Conservation (phyloP, 2,797 vertebrate species). For the Gallinago solitaria region DNA sequence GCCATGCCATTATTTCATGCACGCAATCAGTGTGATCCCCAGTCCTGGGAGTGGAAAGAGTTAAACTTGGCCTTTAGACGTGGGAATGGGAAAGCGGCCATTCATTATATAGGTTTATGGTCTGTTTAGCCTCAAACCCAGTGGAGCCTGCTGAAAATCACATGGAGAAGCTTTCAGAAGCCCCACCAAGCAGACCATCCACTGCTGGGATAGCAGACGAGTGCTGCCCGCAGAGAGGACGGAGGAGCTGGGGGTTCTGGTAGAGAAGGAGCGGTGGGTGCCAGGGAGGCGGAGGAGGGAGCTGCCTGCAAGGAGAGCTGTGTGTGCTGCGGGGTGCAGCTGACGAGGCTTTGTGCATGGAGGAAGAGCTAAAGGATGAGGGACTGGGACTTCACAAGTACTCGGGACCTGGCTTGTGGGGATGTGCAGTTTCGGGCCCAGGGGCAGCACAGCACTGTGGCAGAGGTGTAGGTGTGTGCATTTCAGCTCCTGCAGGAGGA, state of each 20-base stretch:
- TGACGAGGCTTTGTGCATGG: neutral
- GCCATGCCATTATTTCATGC: neutral
- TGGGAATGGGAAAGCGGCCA: neutral
- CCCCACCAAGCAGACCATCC: neutral
- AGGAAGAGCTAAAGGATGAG: neutral
- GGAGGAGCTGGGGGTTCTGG: neutral
- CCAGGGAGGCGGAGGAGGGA: neutral
- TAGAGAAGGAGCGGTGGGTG: neutral
- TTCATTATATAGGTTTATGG: neutral
- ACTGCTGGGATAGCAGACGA: fast-evolving
- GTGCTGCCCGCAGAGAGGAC: neutral
- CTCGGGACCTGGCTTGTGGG: neutral
- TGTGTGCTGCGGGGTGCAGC: neutral
- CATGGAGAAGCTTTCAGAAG: neutral
- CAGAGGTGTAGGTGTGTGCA: neutral
- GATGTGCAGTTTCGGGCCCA: neutral
- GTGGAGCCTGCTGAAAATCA: neutral
- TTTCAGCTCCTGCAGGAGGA: neutral
- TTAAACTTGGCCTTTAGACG: neutral
- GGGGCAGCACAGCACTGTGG: neutral
- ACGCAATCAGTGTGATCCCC: neutral
- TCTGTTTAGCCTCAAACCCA: neutral
- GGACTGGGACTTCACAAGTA: neutral
- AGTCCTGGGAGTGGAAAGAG: too few species aligned
- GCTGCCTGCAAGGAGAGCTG: neutral